phyloP scores from a whole-genome alignment of 2,888 invertebrate genomes.

The Calliphora vomitoria region DNA sequence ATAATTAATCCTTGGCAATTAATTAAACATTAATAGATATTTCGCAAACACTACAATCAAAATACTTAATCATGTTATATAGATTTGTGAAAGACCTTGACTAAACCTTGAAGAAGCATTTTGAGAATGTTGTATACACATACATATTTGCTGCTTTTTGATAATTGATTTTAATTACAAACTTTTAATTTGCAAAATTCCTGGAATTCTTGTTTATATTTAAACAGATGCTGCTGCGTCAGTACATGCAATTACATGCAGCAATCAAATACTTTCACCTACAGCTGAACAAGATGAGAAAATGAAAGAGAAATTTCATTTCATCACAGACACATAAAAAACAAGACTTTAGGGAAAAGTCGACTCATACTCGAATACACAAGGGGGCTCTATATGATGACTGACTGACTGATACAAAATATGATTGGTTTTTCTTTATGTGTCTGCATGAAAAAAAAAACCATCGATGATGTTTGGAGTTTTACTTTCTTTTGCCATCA shows the following conservation, averaged over 20 bases:
- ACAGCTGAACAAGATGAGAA: too few relatives aligned
- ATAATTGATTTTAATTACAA: conserved; percentile 28
- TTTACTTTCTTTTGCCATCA: neutral
- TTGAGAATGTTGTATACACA: neutral
- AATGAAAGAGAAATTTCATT: too few relatives aligned
- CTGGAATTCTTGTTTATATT: neutral
- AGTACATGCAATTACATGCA: neutral
- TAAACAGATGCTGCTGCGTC: neutral
- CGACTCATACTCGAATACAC: neutral
- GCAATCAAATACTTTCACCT: neutral
- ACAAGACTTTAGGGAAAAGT: neutral
- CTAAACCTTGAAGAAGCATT: conserved; percentile 7
- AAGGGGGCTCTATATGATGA: too few relatives aligned
- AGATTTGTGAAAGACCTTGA: conserved; percentile 5
- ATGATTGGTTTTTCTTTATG: neutral
- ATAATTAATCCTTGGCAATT: neutral
- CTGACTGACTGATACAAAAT: neutral
- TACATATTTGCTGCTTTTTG: neutral
- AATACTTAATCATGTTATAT: neutral
- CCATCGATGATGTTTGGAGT: neutral
- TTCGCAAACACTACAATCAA: neutral
- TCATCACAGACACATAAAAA: neutral
- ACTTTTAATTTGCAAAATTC: conserved; percentile 25
- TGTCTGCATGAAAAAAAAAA: neutral
- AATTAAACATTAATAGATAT: neutral